Evolutionary conservation across 2,113 vertebrate genomes (phyloP).

Genomic region (Dicentrarchus labrax): DNA sequence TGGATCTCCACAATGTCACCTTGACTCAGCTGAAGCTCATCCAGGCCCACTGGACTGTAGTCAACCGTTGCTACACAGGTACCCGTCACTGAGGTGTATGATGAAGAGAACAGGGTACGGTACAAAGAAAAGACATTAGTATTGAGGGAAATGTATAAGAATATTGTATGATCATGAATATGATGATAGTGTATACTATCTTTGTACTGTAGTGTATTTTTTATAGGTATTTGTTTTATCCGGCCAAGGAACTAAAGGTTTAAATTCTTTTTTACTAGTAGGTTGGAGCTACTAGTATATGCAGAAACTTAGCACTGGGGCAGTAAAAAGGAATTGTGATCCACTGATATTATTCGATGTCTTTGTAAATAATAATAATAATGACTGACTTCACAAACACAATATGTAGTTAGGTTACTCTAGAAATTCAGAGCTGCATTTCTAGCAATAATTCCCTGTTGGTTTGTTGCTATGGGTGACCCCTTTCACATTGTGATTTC

Average conservation of each 20-base stretch:
- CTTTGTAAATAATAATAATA: not conserved
- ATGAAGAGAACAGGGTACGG: not conserved
- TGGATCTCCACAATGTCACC: constrained; percentile 91
- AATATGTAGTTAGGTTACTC: not conserved
- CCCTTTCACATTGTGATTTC: not conserved
- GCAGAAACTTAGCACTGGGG: not conserved
- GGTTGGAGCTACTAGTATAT: not conserved
- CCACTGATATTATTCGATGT: not conserved
- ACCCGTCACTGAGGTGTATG: constrained; percentile 86
- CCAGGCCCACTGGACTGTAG: constrained; percentile 82
- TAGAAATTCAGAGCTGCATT: not conserved
- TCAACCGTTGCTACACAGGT: constrained; percentile 86
- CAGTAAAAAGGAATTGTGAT: not conserved
- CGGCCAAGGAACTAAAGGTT: not conserved
- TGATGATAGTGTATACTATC: not conserved
- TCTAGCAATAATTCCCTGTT: not conserved
- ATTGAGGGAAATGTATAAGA: not conserved
- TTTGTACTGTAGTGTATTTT: not conserved
- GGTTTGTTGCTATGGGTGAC: not conserved
- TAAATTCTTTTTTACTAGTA: not conserved
- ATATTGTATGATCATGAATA: not conserved
- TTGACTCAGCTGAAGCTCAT: constrained; percentile 89
- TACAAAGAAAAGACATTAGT: not conserved
- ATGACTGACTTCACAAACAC: not conserved
- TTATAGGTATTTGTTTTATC: not conserved